A percentile compares a stretch with the other conserved stretches of the same genome.
Evolutionary conservation across 1,140 invertebrate species (phyloP).

Genomic region (Polyergus mexicanus): DNA sequence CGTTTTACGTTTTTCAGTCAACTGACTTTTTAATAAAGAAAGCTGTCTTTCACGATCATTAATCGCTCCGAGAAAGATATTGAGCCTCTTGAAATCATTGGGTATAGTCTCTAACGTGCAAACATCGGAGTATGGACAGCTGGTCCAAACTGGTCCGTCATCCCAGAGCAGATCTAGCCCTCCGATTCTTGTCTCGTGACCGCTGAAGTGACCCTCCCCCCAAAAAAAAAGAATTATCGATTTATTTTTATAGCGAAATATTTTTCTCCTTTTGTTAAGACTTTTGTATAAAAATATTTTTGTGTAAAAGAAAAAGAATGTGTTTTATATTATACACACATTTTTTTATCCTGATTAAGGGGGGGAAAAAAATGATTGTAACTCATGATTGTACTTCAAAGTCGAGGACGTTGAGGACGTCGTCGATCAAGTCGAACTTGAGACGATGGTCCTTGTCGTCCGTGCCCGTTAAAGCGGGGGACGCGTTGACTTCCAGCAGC

Average conservation of each 20-base stretch:
- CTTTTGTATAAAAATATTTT: background rate
- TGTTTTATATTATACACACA: background rate
- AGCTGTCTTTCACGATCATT: conserved; percentile 77
- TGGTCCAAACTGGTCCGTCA: conserved; percentile 86
- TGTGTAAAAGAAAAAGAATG: background rate
- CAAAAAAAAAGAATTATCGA: conserved; percentile 14
- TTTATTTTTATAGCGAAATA: conserved; percentile 10
- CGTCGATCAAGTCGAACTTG: conserved; percentile 85
- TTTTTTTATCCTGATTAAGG: too few species aligned
- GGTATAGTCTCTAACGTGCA: conserved; percentile 22
- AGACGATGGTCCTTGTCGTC: conserved; percentile 87
- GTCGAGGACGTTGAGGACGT: conserved; percentile 84
- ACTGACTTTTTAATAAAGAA: conserved; percentile 39
- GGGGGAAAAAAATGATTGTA: background rate
- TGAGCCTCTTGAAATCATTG: conserved; percentile 70
- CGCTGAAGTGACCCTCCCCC: conserved; percentile 80
- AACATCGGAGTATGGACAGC: conserved; percentile 51
- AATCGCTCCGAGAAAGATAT: conserved; percentile 78
- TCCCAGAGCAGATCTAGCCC: conserved; percentile 89
- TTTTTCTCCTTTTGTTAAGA: background rate
- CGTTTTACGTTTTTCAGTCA: conserved; percentile 57
- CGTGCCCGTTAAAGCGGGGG: conserved; percentile 89
- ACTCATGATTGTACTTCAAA: conserved; percentile 76
- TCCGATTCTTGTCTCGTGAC: conserved; percentile 87
- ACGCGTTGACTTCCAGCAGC: conserved; percentile 90